Base-by-base conservation (phyloP, 2,113 vertebrate genomes). In the Aegotheles bennettii region DNA sequence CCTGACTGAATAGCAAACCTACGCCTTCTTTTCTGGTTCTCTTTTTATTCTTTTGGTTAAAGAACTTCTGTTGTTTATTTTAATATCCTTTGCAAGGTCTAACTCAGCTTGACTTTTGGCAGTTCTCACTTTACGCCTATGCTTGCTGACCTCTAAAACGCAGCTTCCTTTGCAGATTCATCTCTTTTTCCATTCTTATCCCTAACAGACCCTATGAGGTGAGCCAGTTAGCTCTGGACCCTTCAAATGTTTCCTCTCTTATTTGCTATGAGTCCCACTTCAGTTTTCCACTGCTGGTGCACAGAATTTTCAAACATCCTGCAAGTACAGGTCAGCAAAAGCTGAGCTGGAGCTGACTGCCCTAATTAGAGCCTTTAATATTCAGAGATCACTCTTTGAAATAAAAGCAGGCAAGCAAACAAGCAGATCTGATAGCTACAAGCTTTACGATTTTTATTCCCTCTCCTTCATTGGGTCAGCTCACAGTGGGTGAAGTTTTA, bases 91-190 rank as follows among this genome's bases (percentile, higher is more conserved):
- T 71, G 64, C 95, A 92, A 96, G 90, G 92, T 96, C 92, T 94
- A 96, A 90, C 95, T 96, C 94, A 96, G 96, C 95, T 92, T 92
- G 96, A 96, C 71, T 96, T 96, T 64, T 96, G 96, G 96, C 95
- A 96, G 33, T 71, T 96, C 93, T 96, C 51, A 42, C 76, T 93
- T 86, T 89, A 90, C 64, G 90, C 88, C 88, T 75, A 51, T 57
- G 76, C 65, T 96, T 89, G 64, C 88, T 95, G 93, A 96, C 94
- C 94, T 97, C 85, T 84, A 60, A 91, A 95, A 96, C 69, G 74
- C 94, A 95, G 81, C 87, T 97, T 96, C 93, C 89, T 96, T 57
- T 93, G 95, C 91, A 87, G 81, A 95, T 92, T 95, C 75, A 56
- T 94, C 80, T 93, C 56, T 97, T 94, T 96, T 95, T 95, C 91